A percentile compares a stretch with the other conserved stretches of the same genome.
These are phyloP conservation scores for Syrrhaptes paradoxus DNA, from an alignment of 2,113 vertebrate genomes.

Conservation along the genomic window DNA sequence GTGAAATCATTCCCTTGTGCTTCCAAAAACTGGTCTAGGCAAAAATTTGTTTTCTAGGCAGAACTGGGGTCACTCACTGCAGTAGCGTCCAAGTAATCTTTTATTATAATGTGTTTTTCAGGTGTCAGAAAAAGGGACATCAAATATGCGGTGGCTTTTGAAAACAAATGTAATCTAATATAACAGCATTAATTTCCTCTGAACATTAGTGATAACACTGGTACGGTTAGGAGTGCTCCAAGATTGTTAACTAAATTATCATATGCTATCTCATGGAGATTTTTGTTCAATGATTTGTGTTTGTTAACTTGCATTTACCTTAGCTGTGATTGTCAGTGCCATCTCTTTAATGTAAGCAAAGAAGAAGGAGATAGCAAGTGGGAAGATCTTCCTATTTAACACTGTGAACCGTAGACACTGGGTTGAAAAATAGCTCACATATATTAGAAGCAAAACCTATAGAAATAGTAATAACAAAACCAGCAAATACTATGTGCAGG, in stretches of 20 bases:
- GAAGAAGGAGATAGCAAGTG: neutral
- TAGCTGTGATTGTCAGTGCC: neutral
- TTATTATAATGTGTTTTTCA: neutral
- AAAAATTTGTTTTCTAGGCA: neutral
- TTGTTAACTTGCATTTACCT: slow-evolving; percentile 30
- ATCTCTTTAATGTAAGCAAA: neutral
- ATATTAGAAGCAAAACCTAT: neutral
- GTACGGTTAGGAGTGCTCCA: neutral
- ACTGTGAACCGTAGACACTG: neutral
- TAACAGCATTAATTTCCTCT: neutral
- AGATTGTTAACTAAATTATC: neutral
- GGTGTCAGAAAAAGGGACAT: neutral
- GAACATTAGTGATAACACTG: neutral
- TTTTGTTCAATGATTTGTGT: slow-evolving; percentile 23
- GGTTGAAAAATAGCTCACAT: neutral
- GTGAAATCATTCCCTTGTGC: neutral
- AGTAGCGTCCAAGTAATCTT: neutral
- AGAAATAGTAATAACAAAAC: neutral
- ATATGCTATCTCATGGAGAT: neutral
- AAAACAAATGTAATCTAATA: neutral
- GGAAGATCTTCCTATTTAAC: neutral
- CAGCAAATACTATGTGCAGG: neutral
- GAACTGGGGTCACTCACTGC: neutral
- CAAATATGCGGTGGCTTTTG: neutral
- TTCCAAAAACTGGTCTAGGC: neutral